Evolutionary conservation across 2,797 vertebrate genomes (phyloP).

Genomic region (Acropternis orthonyx): DNA sequence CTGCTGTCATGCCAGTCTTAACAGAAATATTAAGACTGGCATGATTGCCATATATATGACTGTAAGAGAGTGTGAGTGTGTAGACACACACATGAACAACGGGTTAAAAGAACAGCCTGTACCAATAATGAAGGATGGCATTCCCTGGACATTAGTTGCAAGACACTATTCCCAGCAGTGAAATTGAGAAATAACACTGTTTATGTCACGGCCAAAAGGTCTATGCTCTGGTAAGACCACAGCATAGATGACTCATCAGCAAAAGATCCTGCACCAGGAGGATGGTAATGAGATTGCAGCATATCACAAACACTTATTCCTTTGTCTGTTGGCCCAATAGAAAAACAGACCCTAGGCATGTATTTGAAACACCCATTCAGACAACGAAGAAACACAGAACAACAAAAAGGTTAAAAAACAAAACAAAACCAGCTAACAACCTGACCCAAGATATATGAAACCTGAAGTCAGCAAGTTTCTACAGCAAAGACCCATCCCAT

Average conservation of each 20-base stretch:
- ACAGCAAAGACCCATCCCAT: background rate
- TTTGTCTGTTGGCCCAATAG: background rate
- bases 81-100: background rate
- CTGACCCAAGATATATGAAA: background rate
- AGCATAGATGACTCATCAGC: background rate
- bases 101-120: background rate
- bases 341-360: background rate
- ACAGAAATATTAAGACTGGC: background rate
- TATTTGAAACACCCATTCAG: background rate
- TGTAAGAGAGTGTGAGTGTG: background rate
- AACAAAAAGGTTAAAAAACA: background rate
- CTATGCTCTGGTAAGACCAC: background rate
- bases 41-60: background rate
- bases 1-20: background rate
- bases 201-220: background rate
- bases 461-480: background rate
- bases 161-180: conserved; percentile 24
- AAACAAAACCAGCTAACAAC: background rate
- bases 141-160: background rate
- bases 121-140: background rate
- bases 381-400: background rate
- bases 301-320: fast-evolving
- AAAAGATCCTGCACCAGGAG: background rate
- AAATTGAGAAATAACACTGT: conserved; percentile 26
- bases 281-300: background rate